Evolutionary conservation across 1,140 invertebrate genomes (phyloP), one percentile per base, ranked within the genome.

Genomic region (Temnothorax longispinosus): DNA sequence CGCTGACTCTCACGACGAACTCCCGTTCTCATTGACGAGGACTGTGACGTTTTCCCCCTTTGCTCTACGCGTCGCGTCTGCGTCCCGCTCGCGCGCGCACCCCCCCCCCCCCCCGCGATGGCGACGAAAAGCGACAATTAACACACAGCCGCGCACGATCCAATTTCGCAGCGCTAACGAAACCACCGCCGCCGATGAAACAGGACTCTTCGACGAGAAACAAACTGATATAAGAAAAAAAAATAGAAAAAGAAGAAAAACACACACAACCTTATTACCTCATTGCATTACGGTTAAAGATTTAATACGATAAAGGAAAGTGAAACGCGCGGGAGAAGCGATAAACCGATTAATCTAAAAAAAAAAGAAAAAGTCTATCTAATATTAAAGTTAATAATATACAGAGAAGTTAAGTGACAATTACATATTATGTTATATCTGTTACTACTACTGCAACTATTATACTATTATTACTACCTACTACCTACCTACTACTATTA

Each of bases 251-350:
- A 76, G 69, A 72, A 88, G 72, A 69, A 86, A 89, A 93, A 91
- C 93, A 94, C 92, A 94, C 89, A 94, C 94, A 95, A 95, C 94
- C 94, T 94, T 94, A 94, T 95, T 95, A 95, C 94, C 94, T 95
- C 94, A 94, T 94, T 94, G 80, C 92, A 94, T 94, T 94, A 95
- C 91, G 91, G 93, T 95, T 95, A 94, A 95, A 94, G 93, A 94
- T 94, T 93, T 92, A 93, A 93, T 90, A 92, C 91, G 90, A 93
- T 91, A 91, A 90, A 91, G 76, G 85, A 91, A 93, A 90, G 91
- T 91, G 91, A 90, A 92, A 92, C 89, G 80, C 69, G 80, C 41
- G 90, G 93, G 81, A 91, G 81, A 90, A 92, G 87, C 65, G 87
- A 91, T 86, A 92, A 93, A 93, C 90, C 89, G 92, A 92, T 86